A percentile compares a stretch with the other conserved stretches of the same genome.
phyloP scores from a whole-genome alignment of 2,797 vertebrate genomes.

The Phyllotis vaccarum region DNA sequence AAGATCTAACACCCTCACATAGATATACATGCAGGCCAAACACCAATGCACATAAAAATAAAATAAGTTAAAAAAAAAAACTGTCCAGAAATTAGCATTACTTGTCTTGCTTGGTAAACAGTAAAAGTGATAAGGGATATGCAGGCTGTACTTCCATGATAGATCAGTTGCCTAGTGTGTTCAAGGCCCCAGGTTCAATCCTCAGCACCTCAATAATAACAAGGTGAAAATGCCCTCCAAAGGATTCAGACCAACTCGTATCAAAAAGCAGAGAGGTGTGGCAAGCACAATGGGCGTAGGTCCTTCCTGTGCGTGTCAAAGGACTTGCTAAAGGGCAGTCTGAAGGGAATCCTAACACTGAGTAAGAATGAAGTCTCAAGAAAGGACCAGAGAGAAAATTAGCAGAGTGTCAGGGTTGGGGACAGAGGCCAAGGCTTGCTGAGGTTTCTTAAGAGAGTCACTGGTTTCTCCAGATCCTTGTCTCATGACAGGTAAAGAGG shows the following conservation, averaged over 20 bases:
- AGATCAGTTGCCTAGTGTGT: background rate
- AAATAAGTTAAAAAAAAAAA: background rate
- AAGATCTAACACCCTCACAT: too few species aligned
- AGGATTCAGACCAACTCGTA: background rate
- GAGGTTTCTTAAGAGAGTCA: background rate
- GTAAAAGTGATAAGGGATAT: background rate
- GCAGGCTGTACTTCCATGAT: background rate
- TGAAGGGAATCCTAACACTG: background rate
- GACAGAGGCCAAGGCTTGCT: accelerated
- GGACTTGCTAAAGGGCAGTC: background rate
- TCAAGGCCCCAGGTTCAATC: background rate
- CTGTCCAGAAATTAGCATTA: background rate
- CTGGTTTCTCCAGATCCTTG: background rate
- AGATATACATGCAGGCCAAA: too few species aligned
- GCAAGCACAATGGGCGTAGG: background rate
- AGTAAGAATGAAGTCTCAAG: background rate
- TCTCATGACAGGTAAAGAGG: accelerated
- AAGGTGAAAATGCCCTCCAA: background rate
- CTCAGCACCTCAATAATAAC: background rate
- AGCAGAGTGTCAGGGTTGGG: accelerated
- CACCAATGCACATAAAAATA: too few species aligned
- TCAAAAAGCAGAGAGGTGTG: background rate
- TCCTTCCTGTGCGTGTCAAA: accelerated
- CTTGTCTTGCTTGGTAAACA: background rate
- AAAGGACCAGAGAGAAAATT: background rate